Evolutionary conservation across 2,797 vertebrate genomes (phyloP), one percentile per base, ranked within the genome.

Genomic region (Takifugu rubripes): DNA sequence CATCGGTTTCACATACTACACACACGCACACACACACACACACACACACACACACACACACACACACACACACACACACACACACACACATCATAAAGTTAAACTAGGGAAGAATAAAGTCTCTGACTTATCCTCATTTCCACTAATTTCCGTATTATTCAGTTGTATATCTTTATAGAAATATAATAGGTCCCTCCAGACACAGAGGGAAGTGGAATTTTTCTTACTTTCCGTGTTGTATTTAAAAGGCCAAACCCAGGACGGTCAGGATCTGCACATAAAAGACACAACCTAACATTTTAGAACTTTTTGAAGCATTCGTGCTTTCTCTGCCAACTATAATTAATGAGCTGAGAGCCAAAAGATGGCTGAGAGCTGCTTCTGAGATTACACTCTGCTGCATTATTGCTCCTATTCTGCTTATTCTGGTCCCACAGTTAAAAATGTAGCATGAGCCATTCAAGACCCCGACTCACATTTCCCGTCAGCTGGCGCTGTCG

Each of bases 1-100:
- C 92, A 98, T 95, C 64, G 95, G 90, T 84, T 95, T 97, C 84
- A 98, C 88, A 79, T 94, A 94, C 95, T 97, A 72, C 33, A 6
- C 17, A 26, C 54, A 63, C 43, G 12, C 29, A 52, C 59, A 5
- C 21, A 56, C 54, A 61, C 43, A 16, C 29, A 52, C 59, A 5
- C 21, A 60, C 54, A 63, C 43, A 16, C 29, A 52, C 59, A 5
- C 21, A 60, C 54, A 6, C 17, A 26, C 54, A 63, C 43, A 16
- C 29, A 52, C 59, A 5, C 21, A 60, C 54, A 63, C 43, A 16
- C 29, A 52, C 59, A 5, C 21, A 60, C 54, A 6, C 17, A 26
- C 54, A 63, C 43, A 16, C 29, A 52, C 59, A 5, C 21, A 60
- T 31, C 2, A 1, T 27, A 25, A 3, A 45, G 44, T 21, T 27